These are phyloP conservation scores for Urosaurus nigricauda DNA, from an alignment of 2,797 vertebrate genomes.

Conservation along the genomic window DNA sequence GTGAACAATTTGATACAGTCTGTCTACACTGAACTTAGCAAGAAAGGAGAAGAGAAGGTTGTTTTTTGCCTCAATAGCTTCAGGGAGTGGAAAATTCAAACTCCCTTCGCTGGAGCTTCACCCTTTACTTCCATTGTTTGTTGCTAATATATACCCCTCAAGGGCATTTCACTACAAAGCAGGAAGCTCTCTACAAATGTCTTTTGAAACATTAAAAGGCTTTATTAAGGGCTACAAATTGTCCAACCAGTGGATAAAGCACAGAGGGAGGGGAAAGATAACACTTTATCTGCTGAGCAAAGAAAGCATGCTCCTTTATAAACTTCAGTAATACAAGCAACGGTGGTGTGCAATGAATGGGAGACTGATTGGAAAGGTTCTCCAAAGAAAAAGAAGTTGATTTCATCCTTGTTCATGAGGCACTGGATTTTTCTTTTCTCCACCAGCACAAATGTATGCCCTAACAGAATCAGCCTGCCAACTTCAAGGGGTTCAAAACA, in stretches of 20 bases:
- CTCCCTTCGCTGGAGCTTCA: not conserved
- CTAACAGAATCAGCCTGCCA: slow-evolving; percentile 62
- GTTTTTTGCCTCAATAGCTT: not conserved
- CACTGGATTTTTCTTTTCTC: slow-evolving; percentile 41
- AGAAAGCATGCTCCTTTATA: slow-evolving; percentile 52
- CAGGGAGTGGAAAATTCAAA: not conserved
- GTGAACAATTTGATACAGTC: not conserved
- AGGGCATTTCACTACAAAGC: slow-evolving; percentile 18
- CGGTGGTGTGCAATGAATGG: slow-evolving; percentile 59
- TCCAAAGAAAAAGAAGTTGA: slow-evolving; percentile 66
- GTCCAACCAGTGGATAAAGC: slow-evolving; percentile 1
- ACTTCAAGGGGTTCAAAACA: slow-evolving; percentile 67
- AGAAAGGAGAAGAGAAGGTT: not conserved
- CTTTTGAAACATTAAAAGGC: slow-evolving; percentile 49
- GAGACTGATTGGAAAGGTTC: slow-evolving; percentile 59
- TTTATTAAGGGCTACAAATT: slow-evolving; percentile 66
- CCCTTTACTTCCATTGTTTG: not conserved
- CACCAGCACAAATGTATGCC: slow-evolving; percentile 49
- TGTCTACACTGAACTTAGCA: no score
- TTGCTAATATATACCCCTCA: not conserved
- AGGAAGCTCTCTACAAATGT: not conserved
- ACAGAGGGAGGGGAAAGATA: not conserved
- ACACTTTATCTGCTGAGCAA: slow-evolving; percentile 31
- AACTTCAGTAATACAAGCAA: slow-evolving; percentile 56
- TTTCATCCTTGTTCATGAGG: slow-evolving; percentile 60